Percentiles rank a stretch among this genome's conserved stretches.
Conservation (phyloP, 2,113 vertebrate species). For the Lepidothrix coronata region DNA sequence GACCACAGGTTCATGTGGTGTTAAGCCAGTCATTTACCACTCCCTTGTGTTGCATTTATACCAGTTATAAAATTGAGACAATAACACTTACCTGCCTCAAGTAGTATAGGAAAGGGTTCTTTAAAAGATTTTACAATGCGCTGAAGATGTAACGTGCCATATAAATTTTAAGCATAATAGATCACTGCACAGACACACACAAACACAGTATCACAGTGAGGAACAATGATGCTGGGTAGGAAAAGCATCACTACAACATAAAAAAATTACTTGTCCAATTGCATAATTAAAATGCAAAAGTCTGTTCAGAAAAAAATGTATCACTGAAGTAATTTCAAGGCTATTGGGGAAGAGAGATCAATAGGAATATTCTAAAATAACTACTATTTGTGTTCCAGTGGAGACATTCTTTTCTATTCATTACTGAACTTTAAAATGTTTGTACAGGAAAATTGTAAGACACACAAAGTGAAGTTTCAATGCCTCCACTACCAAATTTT, state of each 20-base stretch:
- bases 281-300: constrained; percentile 44
- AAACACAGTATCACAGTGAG: constrained; percentile 54
- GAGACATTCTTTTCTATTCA: constrained; percentile 56
- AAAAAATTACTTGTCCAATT: constrained; percentile 61
- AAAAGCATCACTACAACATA: constrained; percentile 54
- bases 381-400: constrained; percentile 33
- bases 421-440: constrained; percentile 63
- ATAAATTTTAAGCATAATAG: constrained; percentile 45
- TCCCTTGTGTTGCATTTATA: background rate
- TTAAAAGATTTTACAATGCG: constrained; percentile 43
- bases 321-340: constrained; percentile 23
- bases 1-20: background rate
- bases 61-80: constrained; percentile 37
- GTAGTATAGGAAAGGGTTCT: constrained; percentile 15
- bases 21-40: background rate
- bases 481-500: constrained; percentile 54
- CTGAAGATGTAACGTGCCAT: constrained; percentile 44
- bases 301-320: background rate
- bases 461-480: constrained; percentile 43
- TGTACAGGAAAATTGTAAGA: constrained; percentile 63
- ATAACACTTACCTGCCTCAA: constrained; percentile 37
- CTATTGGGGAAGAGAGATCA: background rate
- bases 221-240: constrained; percentile 39
- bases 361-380: constrained; percentile 58
- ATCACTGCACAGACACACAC: constrained; percentile 53